Conservation (phyloP, 1,140 invertebrate genomes). For the Ostrea denselamellosa region DNA sequence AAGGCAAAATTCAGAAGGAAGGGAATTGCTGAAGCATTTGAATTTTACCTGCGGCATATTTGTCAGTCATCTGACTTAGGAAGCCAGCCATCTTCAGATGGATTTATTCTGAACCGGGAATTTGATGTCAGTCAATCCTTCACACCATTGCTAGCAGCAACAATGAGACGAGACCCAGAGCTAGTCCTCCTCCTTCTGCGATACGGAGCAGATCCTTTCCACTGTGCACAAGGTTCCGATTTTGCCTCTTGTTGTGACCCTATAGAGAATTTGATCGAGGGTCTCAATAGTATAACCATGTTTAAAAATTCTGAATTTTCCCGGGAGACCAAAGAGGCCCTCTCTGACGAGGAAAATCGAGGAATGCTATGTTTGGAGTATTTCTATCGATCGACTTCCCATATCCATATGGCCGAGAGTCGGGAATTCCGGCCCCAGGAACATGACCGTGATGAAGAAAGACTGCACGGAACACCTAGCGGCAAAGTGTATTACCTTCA, state of each 20-base stretch:
- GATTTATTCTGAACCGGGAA: slow-evolving; percentile 47
- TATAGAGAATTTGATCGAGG: slow-evolving; percentile 45
- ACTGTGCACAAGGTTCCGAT: not conserved
- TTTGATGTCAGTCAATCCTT: slow-evolving; percentile 46
- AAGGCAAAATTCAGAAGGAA: slow-evolving; percentile 37
- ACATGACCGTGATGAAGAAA: not conserved
- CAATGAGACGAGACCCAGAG: slow-evolving; percentile 49
- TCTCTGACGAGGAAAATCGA: slow-evolving; percentile 46
- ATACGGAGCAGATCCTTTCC: slow-evolving; percentile 59
- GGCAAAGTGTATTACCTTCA: slow-evolving; percentile 50
- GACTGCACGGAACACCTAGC: not conserved
- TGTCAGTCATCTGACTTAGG: slow-evolving; percentile 44
- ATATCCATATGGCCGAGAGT: slow-evolving; percentile 41
- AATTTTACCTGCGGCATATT: slow-evolving; percentile 57
- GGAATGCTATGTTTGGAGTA: slow-evolving; percentile 47
- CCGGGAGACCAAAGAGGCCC: slow-evolving; percentile 39
- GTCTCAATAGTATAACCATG: slow-evolving; percentile 52
- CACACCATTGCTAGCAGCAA: slow-evolving; percentile 59
- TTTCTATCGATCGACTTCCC: slow-evolving; percentile 37
- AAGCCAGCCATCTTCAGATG: not conserved
- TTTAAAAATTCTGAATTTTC: slow-evolving; percentile 51
- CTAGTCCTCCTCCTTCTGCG: slow-evolving; percentile 54
- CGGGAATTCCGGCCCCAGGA: slow-evolving; percentile 40
- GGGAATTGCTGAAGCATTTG: slow-evolving; percentile 50
- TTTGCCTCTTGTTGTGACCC: slow-evolving; percentile 39